Percentiles rank a stretch among this genome's conserved stretches.
These are phyloP conservation scores for Andrena minutula DNA, from an alignment of 2,888 invertebrate genomes.

Conservation along the genomic window DNA sequence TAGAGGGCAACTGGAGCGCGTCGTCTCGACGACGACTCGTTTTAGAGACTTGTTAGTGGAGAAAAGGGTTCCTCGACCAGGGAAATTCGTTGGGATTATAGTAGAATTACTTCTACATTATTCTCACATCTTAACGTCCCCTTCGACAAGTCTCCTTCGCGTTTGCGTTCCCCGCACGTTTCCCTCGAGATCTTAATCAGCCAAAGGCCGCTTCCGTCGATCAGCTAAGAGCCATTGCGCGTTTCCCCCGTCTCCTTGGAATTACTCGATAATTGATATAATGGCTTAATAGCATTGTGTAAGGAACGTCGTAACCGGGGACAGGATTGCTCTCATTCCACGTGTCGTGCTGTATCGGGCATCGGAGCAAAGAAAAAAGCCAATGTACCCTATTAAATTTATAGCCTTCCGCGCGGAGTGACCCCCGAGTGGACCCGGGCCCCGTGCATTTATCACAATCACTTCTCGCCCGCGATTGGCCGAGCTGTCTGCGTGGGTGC, in stretches of 20 bases:
- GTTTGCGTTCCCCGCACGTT: neutral
- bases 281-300: conserved; percentile 30
- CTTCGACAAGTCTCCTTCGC: neutral
- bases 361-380: conserved; percentile 27
- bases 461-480: conserved; percentile 57
- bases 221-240: neutral
- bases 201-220: neutral
- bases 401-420: conserved; percentile 47
- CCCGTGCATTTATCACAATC: conserved; percentile 67
- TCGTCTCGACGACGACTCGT: conserved; percentile 51
- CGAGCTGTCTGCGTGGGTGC: conserved; percentile 55
- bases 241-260: conserved; percentile 25
- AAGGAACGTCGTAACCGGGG: conserved; percentile 32
- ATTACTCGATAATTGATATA: conserved; percentile 32
- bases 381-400: conserved; percentile 61
- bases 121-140: neutral
- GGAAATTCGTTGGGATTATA: neutral
- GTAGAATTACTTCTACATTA: neutral
- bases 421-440: conserved; percentile 51
- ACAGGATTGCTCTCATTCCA: conserved; percentile 49
- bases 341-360: conserved; percentile 16
- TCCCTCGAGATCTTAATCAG: neutral
- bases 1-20: conserved; percentile 67
- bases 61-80: no score
- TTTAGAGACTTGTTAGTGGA: neutral